A percentile compares a stretch with the other conserved stretches of the same genome.
phyloP scores from a whole-genome alignment of 2,113 vertebrate genomes.

The Strix aluco region DNA sequence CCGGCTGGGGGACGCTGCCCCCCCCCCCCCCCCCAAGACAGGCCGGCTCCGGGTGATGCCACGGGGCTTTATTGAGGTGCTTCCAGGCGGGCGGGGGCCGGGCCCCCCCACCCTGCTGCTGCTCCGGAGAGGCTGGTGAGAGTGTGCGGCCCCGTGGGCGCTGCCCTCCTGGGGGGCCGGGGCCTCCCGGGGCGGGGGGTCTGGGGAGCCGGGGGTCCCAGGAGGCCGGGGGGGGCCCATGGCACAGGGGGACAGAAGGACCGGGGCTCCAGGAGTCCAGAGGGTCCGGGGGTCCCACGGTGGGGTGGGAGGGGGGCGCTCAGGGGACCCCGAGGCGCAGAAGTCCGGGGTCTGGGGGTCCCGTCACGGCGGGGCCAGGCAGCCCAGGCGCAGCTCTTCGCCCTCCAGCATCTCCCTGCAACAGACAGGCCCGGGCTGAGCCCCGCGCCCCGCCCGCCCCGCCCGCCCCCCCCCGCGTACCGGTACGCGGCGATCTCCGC shows the following conservation, averaged over 20 bases:
- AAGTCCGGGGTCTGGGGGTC: not conserved
- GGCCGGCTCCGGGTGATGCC: not conserved
- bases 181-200: not conserved
- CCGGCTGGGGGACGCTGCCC: rapidly evolving
- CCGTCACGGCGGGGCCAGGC: slow-evolving; percentile 36
- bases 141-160: not conserved
- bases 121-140: slow-evolving; percentile 52
- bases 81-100: not conserved
- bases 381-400: slow-evolving; percentile 84
- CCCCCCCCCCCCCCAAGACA: not conserved
- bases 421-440: not conserved
- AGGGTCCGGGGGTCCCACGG: not conserved
- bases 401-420: slow-evolving; percentile 86
- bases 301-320: not conserved
- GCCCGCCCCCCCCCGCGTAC: not conserved
- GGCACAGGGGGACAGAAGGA: not conserved
- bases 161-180: not conserved
- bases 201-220: not conserved
- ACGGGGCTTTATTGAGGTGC: slow-evolving; percentile 57
- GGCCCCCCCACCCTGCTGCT: not conserved
- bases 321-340: not conserved
- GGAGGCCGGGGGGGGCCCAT: not conserved
- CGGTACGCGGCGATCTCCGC: slow-evolving; percentile 52
- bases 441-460: not conserved
- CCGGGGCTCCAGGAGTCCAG: not conserved